A percentile compares a stretch with the other conserved stretches of the same genome.
Conservation (phyloP, 2,888 invertebrate species). For the Stramonita haemastoma region DNA sequence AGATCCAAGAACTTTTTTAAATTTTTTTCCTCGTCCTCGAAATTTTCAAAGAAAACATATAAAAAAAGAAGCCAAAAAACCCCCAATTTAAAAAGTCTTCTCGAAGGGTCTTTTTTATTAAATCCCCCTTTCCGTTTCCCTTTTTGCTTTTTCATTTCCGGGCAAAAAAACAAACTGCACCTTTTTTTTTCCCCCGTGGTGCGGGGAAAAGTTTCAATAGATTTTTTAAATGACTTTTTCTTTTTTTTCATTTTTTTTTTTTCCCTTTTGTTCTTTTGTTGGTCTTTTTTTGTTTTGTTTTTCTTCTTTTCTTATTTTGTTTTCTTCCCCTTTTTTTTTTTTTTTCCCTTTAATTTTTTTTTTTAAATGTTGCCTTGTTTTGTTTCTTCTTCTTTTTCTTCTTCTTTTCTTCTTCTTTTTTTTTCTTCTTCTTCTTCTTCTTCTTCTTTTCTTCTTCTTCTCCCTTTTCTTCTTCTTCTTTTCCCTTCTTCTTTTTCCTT, state of each 20-base stretch:
- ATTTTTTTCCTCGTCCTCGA: too few relatives aligned
- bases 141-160: too few relatives aligned
- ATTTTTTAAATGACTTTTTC: too few relatives aligned
- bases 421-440: not conserved
- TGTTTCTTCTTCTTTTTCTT: not conserved
- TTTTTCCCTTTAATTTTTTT: not conserved
- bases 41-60: too few relatives aligned
- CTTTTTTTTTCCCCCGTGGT: too few relatives aligned
- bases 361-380: not conserved
- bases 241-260: not conserved
- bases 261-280: not conserved
- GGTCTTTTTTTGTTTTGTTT: not conserved
- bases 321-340: not conserved
- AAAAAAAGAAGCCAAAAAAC: too few relatives aligned
- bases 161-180: slow-evolving; percentile 53
- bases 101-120: too few relatives aligned
- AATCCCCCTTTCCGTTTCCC: too few relatives aligned
- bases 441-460: not conserved
- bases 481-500: not conserved
- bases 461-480: not conserved
- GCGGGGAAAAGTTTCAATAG: too few relatives aligned
- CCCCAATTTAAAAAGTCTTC: too few relatives aligned
- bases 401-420: not conserved
- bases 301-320: not conserved
- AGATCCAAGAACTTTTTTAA: too few relatives aligned